These are phyloP conservation scores for Enhydra lutris DNA, from an alignment of 2,113 vertebrate species.

Conservation along the genomic window DNA sequence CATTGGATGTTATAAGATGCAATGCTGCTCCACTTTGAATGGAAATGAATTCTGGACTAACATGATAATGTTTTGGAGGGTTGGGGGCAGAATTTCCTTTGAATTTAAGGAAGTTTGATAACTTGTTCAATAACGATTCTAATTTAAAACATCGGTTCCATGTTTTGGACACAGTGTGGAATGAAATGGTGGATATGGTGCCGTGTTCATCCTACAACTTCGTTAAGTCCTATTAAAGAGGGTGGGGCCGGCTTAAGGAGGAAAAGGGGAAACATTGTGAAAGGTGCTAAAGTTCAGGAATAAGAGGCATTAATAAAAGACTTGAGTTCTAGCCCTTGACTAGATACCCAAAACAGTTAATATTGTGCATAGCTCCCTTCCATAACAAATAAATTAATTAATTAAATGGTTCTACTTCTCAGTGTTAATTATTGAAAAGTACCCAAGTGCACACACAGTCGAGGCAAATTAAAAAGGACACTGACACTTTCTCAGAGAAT, in stretches of 20 bases:
- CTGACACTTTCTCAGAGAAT: not conserved
- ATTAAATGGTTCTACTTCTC: not conserved
- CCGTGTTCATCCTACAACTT: not conserved
- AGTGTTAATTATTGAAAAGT: constrained; percentile 33
- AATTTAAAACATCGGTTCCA: not conserved
- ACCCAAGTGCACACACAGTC: not conserved
- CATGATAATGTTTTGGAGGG: not conserved
- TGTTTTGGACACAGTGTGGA: not conserved
- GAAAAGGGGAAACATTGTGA: not conserved
- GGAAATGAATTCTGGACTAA: not conserved
- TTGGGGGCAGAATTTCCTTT: not conserved
- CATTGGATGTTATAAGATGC: not conserved
- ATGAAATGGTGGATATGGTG: not conserved
- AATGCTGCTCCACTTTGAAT: not conserved
- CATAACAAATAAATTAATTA: constrained; percentile 14
- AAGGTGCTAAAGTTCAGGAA: not conserved
- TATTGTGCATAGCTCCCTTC: not conserved
- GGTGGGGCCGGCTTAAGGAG: not conserved
- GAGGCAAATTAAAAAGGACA: constrained; percentile 14
- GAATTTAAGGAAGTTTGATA: not conserved
- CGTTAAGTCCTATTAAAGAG: not conserved
- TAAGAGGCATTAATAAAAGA: not conserved
- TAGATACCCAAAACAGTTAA: not conserved
- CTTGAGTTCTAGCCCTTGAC: not conserved
- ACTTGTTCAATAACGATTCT: not conserved